Evolutionary conservation across 2,888 invertebrate genomes (phyloP), one percentile per base, ranked within the genome.

Genomic region (Melieria omissa): DNA sequence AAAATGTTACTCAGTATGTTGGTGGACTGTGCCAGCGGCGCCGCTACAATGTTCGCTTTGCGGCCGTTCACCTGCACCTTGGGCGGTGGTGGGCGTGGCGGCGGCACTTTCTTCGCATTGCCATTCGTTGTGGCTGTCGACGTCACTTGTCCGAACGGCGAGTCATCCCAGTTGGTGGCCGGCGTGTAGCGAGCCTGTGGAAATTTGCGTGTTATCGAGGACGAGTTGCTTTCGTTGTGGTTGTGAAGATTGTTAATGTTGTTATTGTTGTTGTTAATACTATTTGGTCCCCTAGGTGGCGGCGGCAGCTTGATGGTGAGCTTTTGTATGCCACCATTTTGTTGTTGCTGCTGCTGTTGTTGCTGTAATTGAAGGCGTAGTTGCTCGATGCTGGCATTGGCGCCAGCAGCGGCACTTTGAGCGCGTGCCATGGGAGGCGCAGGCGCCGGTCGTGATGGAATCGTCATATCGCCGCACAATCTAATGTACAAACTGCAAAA

Each of bases 71-170:
- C 78, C 44, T 79, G 80, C 45, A 84, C 77, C 77, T 82, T 83
- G 8, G 87, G 87, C 72, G 87, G 87, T 73, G 87, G 87, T 52
- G 87, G 87, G 70, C 87, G 80, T 42, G 87, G 87, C 63, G 87
- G 86, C 62, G 87, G 85, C 73, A 82, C 79, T 74, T 85, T 86
- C 76, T 83, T 86, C 54, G 73, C 78, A 67, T 76, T 81, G 64
- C 76, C 78, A 70, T 76, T 79, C 47, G 67, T 69, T 58, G 47
- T 65, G 9, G 45, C 65, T 60, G 71, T 5, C 5, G 65, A 47
- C 1, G 65, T 42, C 1, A 65, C 57, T 73, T 74, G 73, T 66
- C 82, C 83, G 64, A 86, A 86, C 4, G 85, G 83, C 47, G 82
- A 75, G 72, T 84, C 86, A 77, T 85, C 83, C 86, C 86, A 86